phyloP scores from a whole-genome alignment of 2,888 invertebrate genomes.

The Agrotis clavis region DNA sequence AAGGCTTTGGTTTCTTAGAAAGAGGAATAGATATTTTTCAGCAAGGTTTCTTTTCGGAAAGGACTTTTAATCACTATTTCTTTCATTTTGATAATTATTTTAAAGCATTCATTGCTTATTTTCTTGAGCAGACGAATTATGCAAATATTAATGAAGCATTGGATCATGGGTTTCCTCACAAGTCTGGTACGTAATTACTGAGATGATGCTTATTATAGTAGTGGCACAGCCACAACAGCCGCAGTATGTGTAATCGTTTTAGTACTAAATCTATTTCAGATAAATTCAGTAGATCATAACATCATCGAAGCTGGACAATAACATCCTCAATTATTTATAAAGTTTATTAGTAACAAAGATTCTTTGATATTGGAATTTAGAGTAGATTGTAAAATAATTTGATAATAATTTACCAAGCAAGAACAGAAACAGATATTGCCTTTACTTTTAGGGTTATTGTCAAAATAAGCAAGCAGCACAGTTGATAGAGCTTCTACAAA shows the following conservation, averaged over 20 bases:
- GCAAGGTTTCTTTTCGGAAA: background rate
- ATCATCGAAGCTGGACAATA: conserved; percentile 4
- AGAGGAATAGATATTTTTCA: background rate
- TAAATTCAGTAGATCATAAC: conserved; percentile 12
- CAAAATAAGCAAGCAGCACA: too few species aligned
- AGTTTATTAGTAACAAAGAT: conserved; percentile 12
- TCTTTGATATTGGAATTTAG: background rate
- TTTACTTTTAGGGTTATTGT: background rate
- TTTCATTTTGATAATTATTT: background rate
- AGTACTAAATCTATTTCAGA: conserved; percentile 4
- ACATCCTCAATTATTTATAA: conserved; percentile 12
- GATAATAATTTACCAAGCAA: background rate
- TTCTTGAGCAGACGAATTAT: background rate
- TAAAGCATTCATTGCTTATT: background rate
- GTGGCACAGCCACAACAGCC: background rate
- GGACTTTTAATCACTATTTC: background rate
- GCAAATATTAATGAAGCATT: background rate
- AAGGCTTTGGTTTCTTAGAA: conserved; percentile 45
- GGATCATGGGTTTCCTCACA: background rate
- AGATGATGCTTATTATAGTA: background rate
- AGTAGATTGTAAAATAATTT: background rate
- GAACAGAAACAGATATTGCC: background rate
- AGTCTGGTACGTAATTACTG: background rate
- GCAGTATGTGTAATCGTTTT: background rate
- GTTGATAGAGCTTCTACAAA: background rate